Conservation (phyloP, 2,113 vertebrate species). For the Siniperca chuatsi region DNA sequence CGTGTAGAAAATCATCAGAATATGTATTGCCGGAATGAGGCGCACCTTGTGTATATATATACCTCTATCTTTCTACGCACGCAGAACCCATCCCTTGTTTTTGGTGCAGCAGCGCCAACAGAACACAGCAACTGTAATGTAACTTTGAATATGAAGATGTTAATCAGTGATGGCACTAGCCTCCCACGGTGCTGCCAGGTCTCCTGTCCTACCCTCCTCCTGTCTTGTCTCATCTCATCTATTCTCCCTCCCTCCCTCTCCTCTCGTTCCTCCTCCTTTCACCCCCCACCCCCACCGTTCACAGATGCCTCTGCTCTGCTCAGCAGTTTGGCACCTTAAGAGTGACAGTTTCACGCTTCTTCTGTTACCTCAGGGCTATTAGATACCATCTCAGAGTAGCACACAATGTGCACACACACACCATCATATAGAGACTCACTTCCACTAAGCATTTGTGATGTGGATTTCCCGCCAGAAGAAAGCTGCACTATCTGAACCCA, state of each 20-base stretch:
- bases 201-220: constrained; percentile 31
- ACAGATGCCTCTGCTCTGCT: constrained; percentile 40
- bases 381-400: constrained; percentile 29
- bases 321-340: constrained; percentile 64
- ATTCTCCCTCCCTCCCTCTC: background rate
- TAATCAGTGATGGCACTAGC: constrained; percentile 46
- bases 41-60: background rate
- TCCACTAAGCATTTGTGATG: constrained; percentile 22
- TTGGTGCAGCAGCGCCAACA: background rate
- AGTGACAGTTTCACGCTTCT: constrained; percentile 58
- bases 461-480: constrained; percentile 42
- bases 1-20: background rate
- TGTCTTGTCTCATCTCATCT: constrained; percentile 49
- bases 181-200: constrained; percentile 51
- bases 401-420: constrained; percentile 13
- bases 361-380: constrained; percentile 49
- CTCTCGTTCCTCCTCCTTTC: background rate
- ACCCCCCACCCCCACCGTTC: background rate
- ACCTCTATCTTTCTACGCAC: background rate
- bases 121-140: background rate
- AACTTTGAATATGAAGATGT: constrained; percentile 50
- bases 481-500: constrained; percentile 24
- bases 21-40: background rate
- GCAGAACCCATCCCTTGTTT: background rate
- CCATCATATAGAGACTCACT: background rate